Conservation (phyloP, 2,797 vertebrate genomes). For the Enteromius trimaculatus region DNA sequence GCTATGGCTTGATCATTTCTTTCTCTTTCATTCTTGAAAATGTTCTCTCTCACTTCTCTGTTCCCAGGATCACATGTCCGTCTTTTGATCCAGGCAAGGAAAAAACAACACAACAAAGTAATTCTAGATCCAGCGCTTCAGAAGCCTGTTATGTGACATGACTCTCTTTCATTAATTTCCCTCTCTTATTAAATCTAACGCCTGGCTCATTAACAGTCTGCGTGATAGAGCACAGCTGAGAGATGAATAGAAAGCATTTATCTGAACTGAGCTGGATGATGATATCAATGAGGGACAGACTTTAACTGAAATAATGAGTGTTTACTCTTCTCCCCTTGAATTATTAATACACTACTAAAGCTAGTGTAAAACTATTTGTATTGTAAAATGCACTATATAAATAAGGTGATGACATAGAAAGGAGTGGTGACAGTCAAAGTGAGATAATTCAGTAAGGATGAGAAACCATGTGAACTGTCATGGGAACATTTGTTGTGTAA, state of each 20-base stretch:
- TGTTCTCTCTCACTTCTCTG: conserved; percentile 43
- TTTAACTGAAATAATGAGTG: too few species aligned
- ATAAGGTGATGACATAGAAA: neutral
- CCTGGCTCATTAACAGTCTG: neutral
- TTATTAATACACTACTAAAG: neutral
- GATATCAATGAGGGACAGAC: neutral
- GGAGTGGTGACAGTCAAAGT: conserved; percentile 28
- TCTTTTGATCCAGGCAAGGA: conserved; percentile 39
- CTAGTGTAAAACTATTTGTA: neutral
- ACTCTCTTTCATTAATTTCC: conserved; percentile 1
- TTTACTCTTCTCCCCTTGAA: too few species aligned
- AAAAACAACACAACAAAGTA: conserved; percentile 44
- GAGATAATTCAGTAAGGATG: conserved; percentile 1
- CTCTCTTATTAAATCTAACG: neutral
- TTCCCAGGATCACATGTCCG: conserved; percentile 72
- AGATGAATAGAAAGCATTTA: conserved; percentile 17
- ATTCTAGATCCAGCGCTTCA: conserved; percentile 42
- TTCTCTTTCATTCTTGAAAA: conserved; percentile 41
- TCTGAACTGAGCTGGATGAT: neutral
- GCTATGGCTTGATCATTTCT: conserved; percentile 66
- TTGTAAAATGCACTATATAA: neutral
- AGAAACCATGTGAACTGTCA: conserved; percentile 2
- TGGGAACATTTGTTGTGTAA: neutral
- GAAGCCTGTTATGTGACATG: conserved; percentile 14
- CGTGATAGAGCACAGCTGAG: neutral